Base-by-base conservation (phyloP, 92 coral and sea anemone species). In the Nematostella vectensis region DNA sequence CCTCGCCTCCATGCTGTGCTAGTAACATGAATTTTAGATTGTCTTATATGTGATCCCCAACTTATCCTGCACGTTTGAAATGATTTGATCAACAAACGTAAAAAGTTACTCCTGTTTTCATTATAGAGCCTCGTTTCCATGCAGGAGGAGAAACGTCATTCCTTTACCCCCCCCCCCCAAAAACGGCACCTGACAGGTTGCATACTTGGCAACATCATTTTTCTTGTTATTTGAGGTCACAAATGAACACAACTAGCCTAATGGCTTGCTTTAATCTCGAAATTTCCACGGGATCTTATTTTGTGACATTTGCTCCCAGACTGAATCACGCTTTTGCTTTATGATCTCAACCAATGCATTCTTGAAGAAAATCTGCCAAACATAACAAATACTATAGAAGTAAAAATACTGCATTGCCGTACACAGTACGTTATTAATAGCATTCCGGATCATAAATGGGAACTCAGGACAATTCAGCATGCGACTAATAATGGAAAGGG, bases 181-280 rank as follows among this genome's bases (percentile, higher is more conserved):
- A 73, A 65, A 29, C 56, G 33, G 13, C 72, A 54, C 79, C 13
- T 26, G 8, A 57, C 72, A 53, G 43, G 67, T 57, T 64, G 61
- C 74, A 65, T 57, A 57, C 53, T 29, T 59, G 74, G 63, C 75
- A 66, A 66, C 69, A 74, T 50, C 63, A 66, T 43, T 67, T 65
- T 67, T 60, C 71, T 58, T 75, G 81, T 50, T 52, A 33, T 31
- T 40, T 67, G 39, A 60, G 82, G 59, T 75, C 69, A 54, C 70
- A n/a, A n/a, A 64, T 67, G 54, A 75, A 54, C 70, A 68, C 59
- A 60, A 59, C 65, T 75, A 67, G 63, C 62, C 28, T 23, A 23
- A 75, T 67, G 50, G 70, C 45, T 61, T 40, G 60, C 70, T 68
- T 74, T 66, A 33, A 27, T 61, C 75, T 45, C 68, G 37, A 68